Percentiles rank a stretch among this genome's conserved stretches.
These are phyloP conservation scores for Pangasius larnaudii DNA, from an alignment of 2,797 vertebrate species.

Conservation along the genomic window DNA sequence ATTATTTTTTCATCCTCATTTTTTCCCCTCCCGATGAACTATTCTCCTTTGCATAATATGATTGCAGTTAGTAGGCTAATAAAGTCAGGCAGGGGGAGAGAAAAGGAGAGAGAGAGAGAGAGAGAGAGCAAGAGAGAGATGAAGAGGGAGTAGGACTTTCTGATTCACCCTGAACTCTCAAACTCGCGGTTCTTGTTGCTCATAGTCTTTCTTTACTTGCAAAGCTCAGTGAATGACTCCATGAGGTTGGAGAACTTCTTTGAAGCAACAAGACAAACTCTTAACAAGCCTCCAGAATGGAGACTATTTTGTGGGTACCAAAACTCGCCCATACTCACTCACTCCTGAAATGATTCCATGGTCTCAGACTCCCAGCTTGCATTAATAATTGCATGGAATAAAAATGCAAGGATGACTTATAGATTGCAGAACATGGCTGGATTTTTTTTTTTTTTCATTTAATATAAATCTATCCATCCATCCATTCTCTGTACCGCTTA, in stretches of 20 bases:
- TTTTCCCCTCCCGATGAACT: slow-evolving; percentile 68
- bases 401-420: neutral
- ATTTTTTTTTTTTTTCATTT: neutral
- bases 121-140: slow-evolving; percentile 71
- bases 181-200: slow-evolving; percentile 52
- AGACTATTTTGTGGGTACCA: neutral
- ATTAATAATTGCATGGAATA: neutral
- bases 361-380: neutral
- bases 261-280: slow-evolving; percentile 53
- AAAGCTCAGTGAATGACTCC: slow-evolving; percentile 73
- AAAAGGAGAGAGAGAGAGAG: slow-evolving; percentile 65
- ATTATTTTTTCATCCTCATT: slow-evolving; percentile 78
- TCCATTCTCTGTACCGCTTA: too few relatives aligned
- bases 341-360: neutral
- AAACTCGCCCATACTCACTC: neutral
- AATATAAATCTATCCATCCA: neutral
- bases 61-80: slow-evolving; percentile 81
- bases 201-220: slow-evolving; percentile 48
- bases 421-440: neutral
- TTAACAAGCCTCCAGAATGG: neutral
- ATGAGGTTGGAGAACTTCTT: slow-evolving; percentile 67
- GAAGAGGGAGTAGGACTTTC: slow-evolving; percentile 71
- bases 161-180: slow-evolving; percentile 74
- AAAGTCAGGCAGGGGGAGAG: slow-evolving; percentile 71
- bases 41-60: slow-evolving; percentile 76